phyloP scores from a whole-genome alignment of 1,140 invertebrate genomes.

The Chymomyza costata region DNA sequence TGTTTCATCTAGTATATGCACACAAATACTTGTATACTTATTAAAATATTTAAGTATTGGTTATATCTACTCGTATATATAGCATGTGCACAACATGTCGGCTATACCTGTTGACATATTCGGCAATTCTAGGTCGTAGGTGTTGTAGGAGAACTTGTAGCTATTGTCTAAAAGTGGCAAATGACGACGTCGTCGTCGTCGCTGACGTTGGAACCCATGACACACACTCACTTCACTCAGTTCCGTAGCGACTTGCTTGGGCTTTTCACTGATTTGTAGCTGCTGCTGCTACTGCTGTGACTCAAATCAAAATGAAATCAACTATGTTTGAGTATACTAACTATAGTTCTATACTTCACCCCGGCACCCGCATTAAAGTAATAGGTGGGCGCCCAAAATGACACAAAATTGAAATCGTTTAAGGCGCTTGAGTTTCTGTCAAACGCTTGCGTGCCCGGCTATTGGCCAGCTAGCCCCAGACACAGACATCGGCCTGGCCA shows the following conservation, averaged over 20 bases:
- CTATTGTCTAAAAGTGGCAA: constrained; percentile 69
- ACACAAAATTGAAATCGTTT: no score
- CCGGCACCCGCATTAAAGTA: no score
- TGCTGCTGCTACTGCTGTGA: constrained; percentile 44
- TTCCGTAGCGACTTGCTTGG: constrained; percentile 34
- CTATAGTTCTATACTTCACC: no score
- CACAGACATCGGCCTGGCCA: constrained; percentile 14
- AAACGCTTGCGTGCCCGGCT: constrained; percentile 10
- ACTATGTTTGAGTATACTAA: no score
- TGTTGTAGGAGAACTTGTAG: constrained; percentile 63
- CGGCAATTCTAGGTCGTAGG: constrained; percentile 71
- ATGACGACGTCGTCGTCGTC: constrained; percentile 52
- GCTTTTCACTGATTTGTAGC: constrained; percentile 34
- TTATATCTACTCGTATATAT: constrained; percentile 7
- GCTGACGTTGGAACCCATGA: constrained; percentile 48
- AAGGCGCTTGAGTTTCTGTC: constrained; percentile 42
- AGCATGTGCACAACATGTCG: constrained; percentile 13
- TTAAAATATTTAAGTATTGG: constrained; percentile 21
- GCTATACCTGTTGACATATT: constrained; percentile 67
- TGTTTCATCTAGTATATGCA: constrained; percentile 22
- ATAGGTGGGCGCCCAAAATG: no score
- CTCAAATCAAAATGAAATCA: constrained; percentile 42
- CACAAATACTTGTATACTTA: no score
- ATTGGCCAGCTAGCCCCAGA: constrained; percentile 8
- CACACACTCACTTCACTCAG: constrained; percentile 43